Evolutionary conservation across 1,140 invertebrate genomes (phyloP).

Genomic region (Leptinotarsa lineolata): DNA sequence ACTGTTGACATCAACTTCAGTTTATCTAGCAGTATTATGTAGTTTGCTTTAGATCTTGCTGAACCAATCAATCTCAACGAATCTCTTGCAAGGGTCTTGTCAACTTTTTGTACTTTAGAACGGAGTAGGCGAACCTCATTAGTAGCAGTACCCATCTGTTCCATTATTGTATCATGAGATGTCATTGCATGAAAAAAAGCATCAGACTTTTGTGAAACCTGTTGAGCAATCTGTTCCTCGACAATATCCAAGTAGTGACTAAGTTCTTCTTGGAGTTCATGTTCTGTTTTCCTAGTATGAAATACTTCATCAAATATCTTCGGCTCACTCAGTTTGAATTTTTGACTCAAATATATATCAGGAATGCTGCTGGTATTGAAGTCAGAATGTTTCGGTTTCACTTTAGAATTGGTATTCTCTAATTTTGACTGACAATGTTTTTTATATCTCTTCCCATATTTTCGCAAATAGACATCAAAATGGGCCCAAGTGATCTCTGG

Average conservation of each 20-base stretch:
- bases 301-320: constrained; percentile 83
- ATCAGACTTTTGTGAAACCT: constrained; percentile 94
- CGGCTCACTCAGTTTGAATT: constrained; percentile 80
- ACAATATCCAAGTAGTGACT: constrained; percentile 94
- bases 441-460: constrained; percentile 68
- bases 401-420: constrained; percentile 44
- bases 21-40: constrained; percentile 70
- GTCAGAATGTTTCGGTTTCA: constrained; percentile 2
- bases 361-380: constrained; percentile 67
- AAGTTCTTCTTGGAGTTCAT: constrained; percentile 68
- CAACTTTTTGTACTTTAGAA: constrained; percentile 71
- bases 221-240: constrained; percentile 92
- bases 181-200: constrained; percentile 98
- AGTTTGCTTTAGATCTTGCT: constrained; percentile 67
- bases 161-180: constrained; percentile 91
- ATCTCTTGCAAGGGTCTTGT: constrained; percentile 77
- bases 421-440: constrained; percentile 61
- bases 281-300: constrained; percentile 55
- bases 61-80: constrained; percentile 78
- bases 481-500: constrained; percentile 82
- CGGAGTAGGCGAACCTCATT: constrained; percentile 73
- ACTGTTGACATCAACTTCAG: constrained; percentile 93
- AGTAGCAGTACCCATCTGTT: constrained; percentile 83
- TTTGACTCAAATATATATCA: constrained; percentile 83
- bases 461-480: constrained; percentile 87